Conservation (phyloP, 2,113 vertebrate species). For the Salvelinus sp. region DNA sequence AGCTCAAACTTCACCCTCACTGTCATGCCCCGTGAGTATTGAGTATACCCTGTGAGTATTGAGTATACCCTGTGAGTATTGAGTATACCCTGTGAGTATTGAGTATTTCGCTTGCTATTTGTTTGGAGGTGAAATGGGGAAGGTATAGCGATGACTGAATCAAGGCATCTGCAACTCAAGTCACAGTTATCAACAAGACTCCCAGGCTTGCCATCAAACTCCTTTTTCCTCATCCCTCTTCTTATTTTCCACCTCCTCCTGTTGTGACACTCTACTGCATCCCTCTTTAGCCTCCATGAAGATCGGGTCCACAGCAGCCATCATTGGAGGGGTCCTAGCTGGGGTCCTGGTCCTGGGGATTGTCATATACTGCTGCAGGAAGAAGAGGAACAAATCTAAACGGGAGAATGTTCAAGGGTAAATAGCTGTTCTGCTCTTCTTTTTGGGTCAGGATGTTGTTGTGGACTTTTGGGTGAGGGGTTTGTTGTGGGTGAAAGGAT, state of each 20-base stretch:
- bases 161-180: too few relatives aligned
- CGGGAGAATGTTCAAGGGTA: conserved; percentile 69
- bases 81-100: too few relatives aligned
- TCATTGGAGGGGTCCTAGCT: conserved; percentile 75
- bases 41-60: too few relatives aligned
- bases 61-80: too few relatives aligned
- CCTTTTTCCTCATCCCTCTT: not conserved
- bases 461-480: not conserved
- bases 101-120: too few relatives aligned
- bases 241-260: not conserved
- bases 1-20: conserved; percentile 85
- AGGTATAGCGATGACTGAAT: too few relatives aligned
- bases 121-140: too few relatives aligned
- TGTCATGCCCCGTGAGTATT: conserved; percentile 78
- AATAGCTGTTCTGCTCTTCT: not conserved
- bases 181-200: too few relatives aligned
- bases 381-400: conserved; percentile 32
- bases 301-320: conserved; percentile 74
- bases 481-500: not conserved
- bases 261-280: not conserved
- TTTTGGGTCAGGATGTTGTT: not conserved
- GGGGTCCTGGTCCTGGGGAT: conserved; percentile 74
- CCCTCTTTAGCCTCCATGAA: conserved; percentile 80
- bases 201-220: too few relatives aligned
- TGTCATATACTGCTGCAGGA: conserved; percentile 78